Evolutionary conservation across 2,797 vertebrate genomes (phyloP), one percentile per base, ranked within the genome.

Genomic region (Takifugu ocellatus): DNA sequence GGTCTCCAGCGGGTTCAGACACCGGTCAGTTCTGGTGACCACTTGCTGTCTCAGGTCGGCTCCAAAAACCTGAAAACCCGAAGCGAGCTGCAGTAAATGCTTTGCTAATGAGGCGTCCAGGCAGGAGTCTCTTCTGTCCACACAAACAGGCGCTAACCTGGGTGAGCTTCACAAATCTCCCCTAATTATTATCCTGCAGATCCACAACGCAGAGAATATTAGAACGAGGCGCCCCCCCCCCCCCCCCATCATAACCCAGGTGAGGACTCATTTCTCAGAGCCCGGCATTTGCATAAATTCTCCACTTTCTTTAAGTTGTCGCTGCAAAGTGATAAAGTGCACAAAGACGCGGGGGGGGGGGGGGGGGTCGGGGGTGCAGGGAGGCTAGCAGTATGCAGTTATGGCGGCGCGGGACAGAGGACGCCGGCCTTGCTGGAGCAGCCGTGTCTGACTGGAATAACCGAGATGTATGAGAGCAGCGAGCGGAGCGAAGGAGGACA

Each of bases 251-350:
- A 33, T 7, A 33, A 4, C 5, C 31, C 4, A 82, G 80, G 83
- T 82, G 81, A 84, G 77, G 59, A 49, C 75, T 87, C 77, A 90
- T 91, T 91, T 91, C 87, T 91, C 88, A 90, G 84, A 43, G 66
- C 54, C 1, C n/a, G n/a, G 25, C 66, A 90, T 92, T 90, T 90
- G 84, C 91, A 91, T 92, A 87, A 85, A 88, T 90, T 85, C 80
- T 82, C 72, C 75, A 84, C 77, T 77, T 88, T 82, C 17, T 87
- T 87, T 83, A 87, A 86, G 76, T 77, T 81, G 51, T 65, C 16
- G 52, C 84, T 89, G 87, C 84, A 84, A 85, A 76, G 85, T 90
- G 86, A 92, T 91, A 82, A 88, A 86, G 80, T 82, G 68, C 75
- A 75, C 62, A 79, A 72, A 76, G 80, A 21, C 61, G 67, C 58